Conservation (phyloP, 1,140 invertebrate genomes). For the Trypoxylus dichotomus region DNA sequence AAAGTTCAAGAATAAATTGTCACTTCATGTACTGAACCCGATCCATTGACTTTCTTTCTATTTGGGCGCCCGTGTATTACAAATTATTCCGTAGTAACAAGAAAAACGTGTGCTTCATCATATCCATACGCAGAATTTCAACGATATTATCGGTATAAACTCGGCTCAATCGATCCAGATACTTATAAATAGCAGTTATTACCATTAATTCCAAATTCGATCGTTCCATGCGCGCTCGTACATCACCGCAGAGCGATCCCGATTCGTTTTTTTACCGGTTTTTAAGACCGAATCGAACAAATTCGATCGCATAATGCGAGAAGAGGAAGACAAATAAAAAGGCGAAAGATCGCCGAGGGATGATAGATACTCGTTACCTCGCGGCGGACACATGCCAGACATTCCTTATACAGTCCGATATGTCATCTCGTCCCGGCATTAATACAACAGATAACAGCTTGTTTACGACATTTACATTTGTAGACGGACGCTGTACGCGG, state of each 20-base stretch:
- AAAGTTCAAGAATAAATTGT: too few relatives aligned
- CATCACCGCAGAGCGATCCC: neutral
- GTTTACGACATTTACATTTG: conserved; percentile 47
- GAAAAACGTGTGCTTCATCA: neutral
- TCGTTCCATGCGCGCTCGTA: neutral
- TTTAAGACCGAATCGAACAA: neutral
- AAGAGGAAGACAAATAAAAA: neutral
- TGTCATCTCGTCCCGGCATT: conserved; percentile 44
- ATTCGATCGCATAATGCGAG: neutral
- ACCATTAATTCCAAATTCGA: neutral
- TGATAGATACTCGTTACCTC: conserved; percentile 9
- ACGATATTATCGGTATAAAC: neutral
- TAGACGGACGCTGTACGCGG: conserved; percentile 35
- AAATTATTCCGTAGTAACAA: neutral
- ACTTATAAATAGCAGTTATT: neutral
- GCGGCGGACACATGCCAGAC: conserved; percentile 38
- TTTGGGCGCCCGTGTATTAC: neutral
- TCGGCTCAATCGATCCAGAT: neutral
- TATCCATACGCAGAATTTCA: neutral
- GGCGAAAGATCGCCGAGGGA: conserved; percentile 13
- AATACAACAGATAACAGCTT: conserved; percentile 44
- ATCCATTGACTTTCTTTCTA: too few relatives aligned
- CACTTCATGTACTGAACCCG: too few relatives aligned
- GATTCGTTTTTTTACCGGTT: neutral
- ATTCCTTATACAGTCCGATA: conserved; percentile 42